These are phyloP conservation scores for Spongilla lacustris DNA, from an alignment of 37 sponge, comb jelly and placozoan genomes.

Conservation along the genomic window DNA sequence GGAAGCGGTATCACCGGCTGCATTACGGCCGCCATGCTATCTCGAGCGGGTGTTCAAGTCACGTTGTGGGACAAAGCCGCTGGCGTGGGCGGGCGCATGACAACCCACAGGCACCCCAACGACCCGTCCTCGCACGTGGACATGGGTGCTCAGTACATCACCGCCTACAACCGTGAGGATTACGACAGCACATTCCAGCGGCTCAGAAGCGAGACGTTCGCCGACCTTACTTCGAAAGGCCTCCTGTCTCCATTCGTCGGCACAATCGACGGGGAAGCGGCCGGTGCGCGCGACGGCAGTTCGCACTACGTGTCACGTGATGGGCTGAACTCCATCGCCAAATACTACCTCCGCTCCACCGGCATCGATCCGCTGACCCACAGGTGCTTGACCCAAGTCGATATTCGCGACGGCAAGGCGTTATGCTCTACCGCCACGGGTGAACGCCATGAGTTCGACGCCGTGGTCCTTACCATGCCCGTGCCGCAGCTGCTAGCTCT, in stretches of 20 bases:
- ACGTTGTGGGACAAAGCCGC: constrained; percentile 70
- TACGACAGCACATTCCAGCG: neutral
- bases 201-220: constrained; percentile 23
- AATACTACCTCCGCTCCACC: constrained; percentile 44
- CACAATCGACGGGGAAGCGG: constrained; percentile 39
- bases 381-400: neutral
- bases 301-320: constrained; percentile 48
- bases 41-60: neutral
- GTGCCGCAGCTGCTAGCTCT: constrained; percentile 49
- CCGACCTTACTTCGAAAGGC: constrained; percentile 16
- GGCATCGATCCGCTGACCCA: neutral
- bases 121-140: constrained; percentile 48
- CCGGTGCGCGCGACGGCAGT: neutral
- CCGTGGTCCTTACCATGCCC: constrained; percentile 60
- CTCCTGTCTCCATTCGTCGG: constrained; percentile 38
- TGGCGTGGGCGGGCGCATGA: constrained; percentile 63
- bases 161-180: neutral
- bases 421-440: constrained; percentile 8
- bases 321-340: constrained; percentile 45
- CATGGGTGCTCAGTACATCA: constrained; percentile 76
- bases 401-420: neutral
- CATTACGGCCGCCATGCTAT: constrained; percentile 40
- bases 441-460: constrained; percentile 10
- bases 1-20: constrained; percentile 65
- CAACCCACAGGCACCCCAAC: constrained; percentile 25